Percentiles rank a stretch among this genome's conserved stretches.
Conservation (phyloP, 2,113 vertebrate genomes). For the Sarotherodon lohbergeri region DNA sequence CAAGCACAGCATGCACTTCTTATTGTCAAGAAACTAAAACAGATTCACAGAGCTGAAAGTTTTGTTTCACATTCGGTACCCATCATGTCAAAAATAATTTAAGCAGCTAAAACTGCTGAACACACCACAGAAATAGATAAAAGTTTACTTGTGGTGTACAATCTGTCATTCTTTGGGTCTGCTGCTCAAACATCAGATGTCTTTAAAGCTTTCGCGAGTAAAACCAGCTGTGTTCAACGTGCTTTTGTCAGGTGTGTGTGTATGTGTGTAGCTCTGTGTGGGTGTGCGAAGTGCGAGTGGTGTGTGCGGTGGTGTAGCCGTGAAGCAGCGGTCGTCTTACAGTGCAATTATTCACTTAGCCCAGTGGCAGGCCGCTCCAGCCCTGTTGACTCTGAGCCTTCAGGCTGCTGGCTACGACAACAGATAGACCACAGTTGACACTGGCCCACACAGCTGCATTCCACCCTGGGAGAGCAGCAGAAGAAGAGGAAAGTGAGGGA, state of each 20-base stretch:
- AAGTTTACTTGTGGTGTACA: not conserved
- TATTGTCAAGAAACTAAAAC: not conserved
- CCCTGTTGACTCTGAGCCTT: slow-evolving; percentile 55
- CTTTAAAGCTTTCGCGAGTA: not conserved
- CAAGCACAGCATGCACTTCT: not conserved
- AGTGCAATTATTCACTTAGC: slow-evolving; percentile 70
- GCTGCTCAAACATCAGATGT: not conserved
- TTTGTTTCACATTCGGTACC: not conserved
- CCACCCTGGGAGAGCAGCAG: slow-evolving; percentile 23
- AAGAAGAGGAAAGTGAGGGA: not conserved
- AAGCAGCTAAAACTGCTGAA: not conserved
- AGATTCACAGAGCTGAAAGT: not conserved
- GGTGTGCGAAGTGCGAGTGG: not conserved
- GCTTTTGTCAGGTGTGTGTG: slow-evolving; percentile 15
- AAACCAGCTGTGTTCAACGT: slow-evolving; percentile 34
- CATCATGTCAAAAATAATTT: not conserved
- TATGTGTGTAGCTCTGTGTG: not conserved
- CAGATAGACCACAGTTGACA: slow-evolving; percentile 61
- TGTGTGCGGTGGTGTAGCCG: slow-evolving; percentile 38
- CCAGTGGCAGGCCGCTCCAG: slow-evolving; percentile 27
- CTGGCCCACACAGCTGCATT: slow-evolving; percentile 54
- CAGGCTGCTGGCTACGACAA: slow-evolving; percentile 33
- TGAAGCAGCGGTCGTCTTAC: slow-evolving; percentile 53
- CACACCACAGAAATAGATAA: not conserved
- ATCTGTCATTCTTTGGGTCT: not conserved